A percentile compares a stretch with the other conserved stretches of the same genome.
Conservation (phyloP, 2,797 vertebrate genomes). For the Ctenosaura bakeri region DNA sequence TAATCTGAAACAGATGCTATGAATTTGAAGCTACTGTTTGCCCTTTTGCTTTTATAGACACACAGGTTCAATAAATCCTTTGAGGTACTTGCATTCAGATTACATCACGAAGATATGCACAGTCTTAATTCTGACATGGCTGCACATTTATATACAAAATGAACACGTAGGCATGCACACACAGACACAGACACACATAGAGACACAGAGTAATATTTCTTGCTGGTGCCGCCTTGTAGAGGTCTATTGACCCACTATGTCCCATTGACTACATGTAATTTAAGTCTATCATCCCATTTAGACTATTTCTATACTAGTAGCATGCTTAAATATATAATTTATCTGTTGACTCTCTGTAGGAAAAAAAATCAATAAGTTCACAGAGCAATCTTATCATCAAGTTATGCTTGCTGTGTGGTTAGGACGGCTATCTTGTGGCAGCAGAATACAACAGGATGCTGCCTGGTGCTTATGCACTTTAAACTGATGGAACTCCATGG, state of each 20-base stretch:
- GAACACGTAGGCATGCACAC: not conserved
- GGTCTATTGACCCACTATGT: not conserved
- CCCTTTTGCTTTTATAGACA: not conserved
- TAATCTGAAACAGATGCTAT: not conserved
- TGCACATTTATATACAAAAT: not conserved
- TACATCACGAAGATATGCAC: not conserved
- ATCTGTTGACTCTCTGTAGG: not conserved
- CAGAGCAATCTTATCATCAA: not conserved
- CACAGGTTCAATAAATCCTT: not conserved
- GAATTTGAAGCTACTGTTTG: not conserved
- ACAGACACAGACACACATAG: not conserved
- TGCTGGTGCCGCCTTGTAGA: not conserved
- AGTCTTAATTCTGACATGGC: not conserved
- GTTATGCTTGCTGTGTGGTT: not conserved
- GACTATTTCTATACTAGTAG: not conserved
- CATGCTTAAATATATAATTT: slow-evolving; percentile 2
- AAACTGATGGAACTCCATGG: not conserved
- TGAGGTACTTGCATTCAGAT: not conserved
- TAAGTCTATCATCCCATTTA: not conserved
- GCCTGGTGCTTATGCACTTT: not conserved
- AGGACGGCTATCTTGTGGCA: not conserved
- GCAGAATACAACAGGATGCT: not conserved
- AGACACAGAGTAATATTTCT: not conserved
- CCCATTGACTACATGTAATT: not conserved
- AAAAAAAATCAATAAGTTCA: not conserved